phyloP scores from a whole-genome alignment of 2,113 vertebrate genomes.

The Gnathonemus echidnorhynchus region DNA sequence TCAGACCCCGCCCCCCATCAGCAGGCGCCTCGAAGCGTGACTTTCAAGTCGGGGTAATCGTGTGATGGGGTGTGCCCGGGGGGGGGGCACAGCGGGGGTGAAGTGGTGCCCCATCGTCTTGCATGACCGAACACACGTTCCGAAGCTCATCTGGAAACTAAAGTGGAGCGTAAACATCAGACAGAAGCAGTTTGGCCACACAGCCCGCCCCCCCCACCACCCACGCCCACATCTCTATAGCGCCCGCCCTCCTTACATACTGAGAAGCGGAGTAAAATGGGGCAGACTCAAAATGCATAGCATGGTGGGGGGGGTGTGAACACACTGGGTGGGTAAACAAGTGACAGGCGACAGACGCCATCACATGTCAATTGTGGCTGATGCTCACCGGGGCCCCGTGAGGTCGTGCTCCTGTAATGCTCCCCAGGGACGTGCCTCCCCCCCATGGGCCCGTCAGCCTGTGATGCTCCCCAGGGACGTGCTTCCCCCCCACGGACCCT shows the following conservation, averaged over 20 bases:
- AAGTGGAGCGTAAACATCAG: constrained; percentile 21
- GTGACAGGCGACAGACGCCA: not conserved
- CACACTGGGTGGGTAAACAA: not conserved
- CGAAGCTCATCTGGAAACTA: constrained; percentile 15
- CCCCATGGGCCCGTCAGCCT: not conserved
- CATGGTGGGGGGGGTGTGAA: not conserved
- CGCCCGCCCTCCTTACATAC: not conserved
- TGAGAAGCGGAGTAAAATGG: not conserved
- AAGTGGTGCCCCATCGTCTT: constrained; percentile 5
- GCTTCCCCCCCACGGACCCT: not conserved
- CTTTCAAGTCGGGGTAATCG: constrained; percentile 25
- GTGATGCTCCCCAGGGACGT: not conserved
- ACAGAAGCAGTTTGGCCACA: not conserved
- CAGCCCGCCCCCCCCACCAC: not conserved
- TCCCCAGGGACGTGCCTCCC: no score
- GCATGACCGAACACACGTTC: constrained; percentile 6
- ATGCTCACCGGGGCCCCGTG: not conserved
- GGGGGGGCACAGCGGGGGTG: constrained; percentile 10
- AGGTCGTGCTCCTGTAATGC: not conserved
- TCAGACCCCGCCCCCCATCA: constrained; percentile 12
- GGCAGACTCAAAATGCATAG: not conserved
- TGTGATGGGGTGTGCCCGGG: constrained; percentile 19
- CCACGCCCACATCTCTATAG: not conserved
- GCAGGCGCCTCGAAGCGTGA: not conserved
- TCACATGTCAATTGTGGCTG: not conserved